These are phyloP conservation scores for Novumbra hubbsi DNA, from an alignment of 2,797 vertebrate genomes.

Conservation along the genomic window DNA sequence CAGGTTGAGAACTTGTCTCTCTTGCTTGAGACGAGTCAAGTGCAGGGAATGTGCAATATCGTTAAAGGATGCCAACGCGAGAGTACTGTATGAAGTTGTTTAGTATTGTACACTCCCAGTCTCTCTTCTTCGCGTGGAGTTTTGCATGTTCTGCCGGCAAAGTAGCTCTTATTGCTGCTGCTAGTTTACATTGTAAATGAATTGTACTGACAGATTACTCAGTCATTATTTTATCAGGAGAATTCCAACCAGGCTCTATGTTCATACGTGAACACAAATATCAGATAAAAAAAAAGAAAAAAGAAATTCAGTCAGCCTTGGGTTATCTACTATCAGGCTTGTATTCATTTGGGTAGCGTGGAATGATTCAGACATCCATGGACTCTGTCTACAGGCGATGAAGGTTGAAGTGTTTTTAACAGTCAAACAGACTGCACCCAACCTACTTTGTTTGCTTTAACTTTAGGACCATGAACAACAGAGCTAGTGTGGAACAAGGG, in stretches of 20 bases:
- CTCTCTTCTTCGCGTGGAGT: no score
- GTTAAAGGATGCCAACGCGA: slow-evolving; percentile 25
- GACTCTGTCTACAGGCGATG: neutral
- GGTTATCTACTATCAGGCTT: neutral
- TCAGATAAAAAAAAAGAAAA: no score
- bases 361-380: neutral
- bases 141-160: neutral
- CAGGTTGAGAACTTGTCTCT: slow-evolving; percentile 61
- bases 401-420: neutral
- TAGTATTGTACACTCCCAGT: no score
- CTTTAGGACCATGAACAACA: neutral
- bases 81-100: neutral
- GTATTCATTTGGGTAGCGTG: neutral
- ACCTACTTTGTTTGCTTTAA: neutral
- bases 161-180: neutral
- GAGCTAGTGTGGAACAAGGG: neutral
- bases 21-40: slow-evolving; percentile 50
- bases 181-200: neutral
- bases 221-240: neutral
- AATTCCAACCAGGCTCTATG: neutral
- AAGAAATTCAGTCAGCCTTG: no score
- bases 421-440: neutral
- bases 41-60: slow-evolving; percentile 59
- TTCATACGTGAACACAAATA: neutral
- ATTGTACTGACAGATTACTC: neutral